Percentiles rank a stretch among this genome's conserved stretches.
Conservation (phyloP, 2,113 vertebrate genomes). For the Noturus placidus region DNA sequence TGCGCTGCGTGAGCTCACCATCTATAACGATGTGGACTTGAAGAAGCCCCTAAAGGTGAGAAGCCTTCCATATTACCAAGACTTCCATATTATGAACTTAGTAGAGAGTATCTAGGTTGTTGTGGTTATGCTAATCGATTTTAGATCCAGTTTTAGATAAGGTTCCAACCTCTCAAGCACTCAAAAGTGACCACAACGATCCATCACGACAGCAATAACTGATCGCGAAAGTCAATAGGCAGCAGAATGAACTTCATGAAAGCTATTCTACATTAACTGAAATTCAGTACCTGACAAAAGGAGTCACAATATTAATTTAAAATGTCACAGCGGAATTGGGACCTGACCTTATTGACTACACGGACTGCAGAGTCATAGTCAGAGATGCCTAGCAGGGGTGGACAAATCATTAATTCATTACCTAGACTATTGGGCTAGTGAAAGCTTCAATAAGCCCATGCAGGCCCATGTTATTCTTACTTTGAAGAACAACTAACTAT, state of each 20-base stretch:
- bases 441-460: no score
- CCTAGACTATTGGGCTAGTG: no score
- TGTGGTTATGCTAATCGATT: background rate
- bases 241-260: background rate
- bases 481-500: background rate
- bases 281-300: background rate
- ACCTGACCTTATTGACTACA: no score
- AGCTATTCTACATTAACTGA: background rate
- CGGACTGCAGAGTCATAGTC: background rate
- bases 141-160: background rate
- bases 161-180: background rate
- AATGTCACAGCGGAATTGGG: no score
- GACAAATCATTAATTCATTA: background rate
- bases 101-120: background rate
- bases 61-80: background rate
- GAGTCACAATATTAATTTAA: background rate
- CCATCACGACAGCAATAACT: background rate
- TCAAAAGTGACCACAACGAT: background rate
- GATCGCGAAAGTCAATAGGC: background rate
- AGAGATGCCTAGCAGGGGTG: background rate
- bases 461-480: background rate
- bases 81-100: background rate
- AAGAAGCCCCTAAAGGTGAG: conserved; percentile 96
- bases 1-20: conserved; percentile 89
- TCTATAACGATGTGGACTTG: conserved; percentile 94